These are phyloP conservation scores for Dendrocincla fuliginosa DNA, from an alignment of 2,797 vertebrate genomes.

Conservation along the genomic window DNA sequence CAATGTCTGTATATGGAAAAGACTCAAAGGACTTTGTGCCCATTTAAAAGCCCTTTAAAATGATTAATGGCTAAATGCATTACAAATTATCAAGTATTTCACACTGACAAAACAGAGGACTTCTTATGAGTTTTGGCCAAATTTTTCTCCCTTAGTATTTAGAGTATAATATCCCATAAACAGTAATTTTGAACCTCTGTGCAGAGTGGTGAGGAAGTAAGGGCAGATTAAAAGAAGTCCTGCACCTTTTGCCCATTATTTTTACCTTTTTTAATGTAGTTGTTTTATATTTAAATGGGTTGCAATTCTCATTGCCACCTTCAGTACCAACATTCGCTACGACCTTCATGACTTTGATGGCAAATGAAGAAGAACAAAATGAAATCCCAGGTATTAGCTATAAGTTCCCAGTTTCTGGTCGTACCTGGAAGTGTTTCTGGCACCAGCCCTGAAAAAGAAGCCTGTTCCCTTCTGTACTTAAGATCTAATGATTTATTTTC, in stretches of 20 bases:
- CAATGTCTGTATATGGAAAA: conserved; percentile 59
- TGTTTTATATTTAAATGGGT: not conserved
- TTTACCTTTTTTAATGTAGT: not conserved
- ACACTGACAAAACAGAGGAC: conserved; percentile 50
- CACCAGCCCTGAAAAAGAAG: not conserved
- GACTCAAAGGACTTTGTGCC: conserved; percentile 65
- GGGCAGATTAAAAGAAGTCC: not conserved
- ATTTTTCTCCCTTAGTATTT: conserved; percentile 7
- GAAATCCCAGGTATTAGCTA: not conserved
- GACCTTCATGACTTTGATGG: not conserved
- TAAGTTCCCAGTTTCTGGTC: not conserved
- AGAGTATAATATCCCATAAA: conserved; percentile 6
- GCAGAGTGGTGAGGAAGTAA: not conserved
- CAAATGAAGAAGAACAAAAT: conserved; percentile 3
- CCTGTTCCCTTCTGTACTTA: not conserved
- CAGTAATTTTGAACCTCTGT: not conserved
- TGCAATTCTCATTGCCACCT: not conserved
- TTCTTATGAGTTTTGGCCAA: conserved; percentile 25
- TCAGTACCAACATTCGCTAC: not conserved
- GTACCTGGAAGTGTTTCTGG: conserved; percentile 23
- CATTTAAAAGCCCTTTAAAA: conserved; percentile 74
- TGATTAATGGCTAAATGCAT: conserved; percentile 72
- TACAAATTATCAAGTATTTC: conserved; percentile 71
- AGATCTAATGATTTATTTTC: conserved; percentile 18
- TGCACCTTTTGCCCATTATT: not conserved